phyloP scores from a whole-genome alignment of 2,888 invertebrate genomes.

The Anthrax anthrax region DNA sequence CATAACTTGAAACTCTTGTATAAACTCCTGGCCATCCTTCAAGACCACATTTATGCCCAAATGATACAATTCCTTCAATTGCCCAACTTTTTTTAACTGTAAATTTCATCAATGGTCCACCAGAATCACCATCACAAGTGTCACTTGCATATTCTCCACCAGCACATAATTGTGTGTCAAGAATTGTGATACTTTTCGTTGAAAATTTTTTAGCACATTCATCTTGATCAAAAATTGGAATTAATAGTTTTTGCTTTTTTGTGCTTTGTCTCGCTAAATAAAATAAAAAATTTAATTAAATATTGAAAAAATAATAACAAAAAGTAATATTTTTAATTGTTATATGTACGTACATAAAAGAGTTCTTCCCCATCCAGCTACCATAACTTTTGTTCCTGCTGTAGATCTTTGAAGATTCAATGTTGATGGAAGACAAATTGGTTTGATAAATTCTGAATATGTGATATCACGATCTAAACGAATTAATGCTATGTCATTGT shows the following conservation, averaged over 20 bases:
- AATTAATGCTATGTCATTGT: constrained; percentile 57
- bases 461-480: constrained; percentile 41
- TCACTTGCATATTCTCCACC: constrained; percentile 53
- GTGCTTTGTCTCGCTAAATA: constrained; percentile 37
- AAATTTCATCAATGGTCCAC: constrained; percentile 55
- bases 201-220: constrained; percentile 35
- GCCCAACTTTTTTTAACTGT: constrained; percentile 40
- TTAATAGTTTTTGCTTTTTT: constrained; percentile 39
- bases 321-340: not conserved
- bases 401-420: constrained; percentile 10
- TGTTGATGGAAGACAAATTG: constrained; percentile 43
- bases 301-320: not conserved
- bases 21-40: constrained; percentile 52
- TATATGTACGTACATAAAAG: constrained; percentile 21
- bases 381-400: constrained; percentile 27
- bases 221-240: constrained; percentile 36
- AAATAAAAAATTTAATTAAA: not conserved
- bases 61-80: constrained; percentile 50
- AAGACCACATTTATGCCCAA: constrained; percentile 49
- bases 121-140: constrained; percentile 62
- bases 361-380: constrained; percentile 50
- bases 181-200: constrained; percentile 21
- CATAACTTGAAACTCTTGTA: constrained; percentile 45
- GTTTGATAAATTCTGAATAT: constrained; percentile 41
- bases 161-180: constrained; percentile 45